phyloP scores from a whole-genome alignment of 1,140 invertebrate species.

The Arion vulgaris region DNA sequence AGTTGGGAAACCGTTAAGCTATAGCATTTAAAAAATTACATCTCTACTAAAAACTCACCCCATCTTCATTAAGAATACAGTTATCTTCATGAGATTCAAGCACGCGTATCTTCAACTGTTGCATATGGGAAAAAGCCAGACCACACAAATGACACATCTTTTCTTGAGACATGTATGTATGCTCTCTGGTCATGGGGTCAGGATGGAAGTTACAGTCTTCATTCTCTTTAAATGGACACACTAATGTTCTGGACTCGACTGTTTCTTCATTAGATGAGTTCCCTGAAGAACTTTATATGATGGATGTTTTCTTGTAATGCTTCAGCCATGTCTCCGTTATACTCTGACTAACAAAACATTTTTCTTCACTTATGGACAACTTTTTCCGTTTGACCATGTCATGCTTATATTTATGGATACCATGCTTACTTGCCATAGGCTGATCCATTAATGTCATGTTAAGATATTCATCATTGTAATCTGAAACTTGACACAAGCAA shows the following conservation, averaged over 20 bases:
- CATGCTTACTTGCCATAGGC: not conserved
- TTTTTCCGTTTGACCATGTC: not conserved
- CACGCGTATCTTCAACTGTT: constrained; percentile 3
- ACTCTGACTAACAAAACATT: not conserved
- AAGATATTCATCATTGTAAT: not conserved
- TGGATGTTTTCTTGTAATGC: not conserved
- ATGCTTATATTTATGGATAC: not conserved
- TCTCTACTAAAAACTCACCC: not conserved
- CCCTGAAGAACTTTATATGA: not conserved
- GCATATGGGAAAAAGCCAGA: constrained; percentile 4
- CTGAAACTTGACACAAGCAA: not conserved
- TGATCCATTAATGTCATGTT: not conserved
- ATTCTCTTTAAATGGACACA: not conserved
- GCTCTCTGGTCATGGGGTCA: not conserved
- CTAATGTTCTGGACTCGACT: not conserved
- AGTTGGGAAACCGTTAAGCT: too few relatives aligned
- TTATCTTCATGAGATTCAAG: not conserved
- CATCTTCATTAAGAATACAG: constrained; percentile 17
- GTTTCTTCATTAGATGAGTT: not conserved
- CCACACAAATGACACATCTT: constrained; percentile 28
- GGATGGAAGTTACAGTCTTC: not conserved
- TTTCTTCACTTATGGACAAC: not conserved
- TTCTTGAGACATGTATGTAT: not conserved
- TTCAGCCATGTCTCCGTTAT: not conserved
- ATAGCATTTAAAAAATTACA: not conserved